Conservation (phyloP, 2,113 vertebrate genomes). For the Piliocolobus tephrosceles region DNA sequence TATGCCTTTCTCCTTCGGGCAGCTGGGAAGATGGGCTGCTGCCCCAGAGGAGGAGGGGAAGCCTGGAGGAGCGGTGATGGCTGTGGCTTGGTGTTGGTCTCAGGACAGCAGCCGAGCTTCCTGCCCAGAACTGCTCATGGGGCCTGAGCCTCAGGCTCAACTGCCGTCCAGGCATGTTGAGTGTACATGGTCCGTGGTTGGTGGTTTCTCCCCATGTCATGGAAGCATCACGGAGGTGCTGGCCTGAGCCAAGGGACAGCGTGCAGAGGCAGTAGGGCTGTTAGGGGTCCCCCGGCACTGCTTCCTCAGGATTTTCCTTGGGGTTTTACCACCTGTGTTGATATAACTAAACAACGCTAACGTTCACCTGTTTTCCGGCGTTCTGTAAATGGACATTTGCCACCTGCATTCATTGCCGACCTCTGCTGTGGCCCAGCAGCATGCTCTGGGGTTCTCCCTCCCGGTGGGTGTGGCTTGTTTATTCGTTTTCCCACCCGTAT, state of each 20-base stretch:
- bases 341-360: accelerated
- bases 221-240: background rate
- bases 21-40: no score
- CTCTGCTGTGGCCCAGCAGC: accelerated
- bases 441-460: accelerated
- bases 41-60: background rate
- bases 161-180: accelerated
- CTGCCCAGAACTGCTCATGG: accelerated
- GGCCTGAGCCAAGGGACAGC: background rate
- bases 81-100: background rate
- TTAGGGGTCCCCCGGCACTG: accelerated
- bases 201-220: accelerated
- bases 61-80: no score
- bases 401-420: accelerated
- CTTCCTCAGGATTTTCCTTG: background rate
- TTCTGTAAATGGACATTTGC: accelerated
- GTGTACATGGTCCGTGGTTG: accelerated
- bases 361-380: accelerated
- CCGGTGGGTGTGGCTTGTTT: accelerated
- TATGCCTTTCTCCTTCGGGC: background rate
- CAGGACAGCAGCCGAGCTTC: background rate
- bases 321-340: accelerated
- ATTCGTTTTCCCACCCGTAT: background rate
- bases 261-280: no score
- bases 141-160: background rate